Percentiles rank a stretch among this genome's conserved stretches.
Evolutionary conservation across 1,140 invertebrate genomes (phyloP).

Genomic region (Harpegnathos saltator): DNA sequence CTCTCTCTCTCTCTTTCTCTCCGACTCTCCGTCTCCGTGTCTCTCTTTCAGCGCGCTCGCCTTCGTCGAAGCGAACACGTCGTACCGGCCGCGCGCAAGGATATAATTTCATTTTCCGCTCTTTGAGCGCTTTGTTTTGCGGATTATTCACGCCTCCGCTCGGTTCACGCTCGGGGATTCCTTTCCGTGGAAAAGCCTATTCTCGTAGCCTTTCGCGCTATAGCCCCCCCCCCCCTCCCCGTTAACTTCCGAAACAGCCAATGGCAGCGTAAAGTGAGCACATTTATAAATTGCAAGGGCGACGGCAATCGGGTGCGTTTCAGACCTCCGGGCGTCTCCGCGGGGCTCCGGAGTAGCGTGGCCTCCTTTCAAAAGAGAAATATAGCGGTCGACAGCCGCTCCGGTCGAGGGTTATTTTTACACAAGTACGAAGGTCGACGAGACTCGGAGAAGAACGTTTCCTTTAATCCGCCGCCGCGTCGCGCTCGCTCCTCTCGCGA

Average conservation of each 20-base stretch:
- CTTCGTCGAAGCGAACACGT: conserved; percentile 46
- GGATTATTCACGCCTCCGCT: conserved; percentile 55
- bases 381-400: neutral
- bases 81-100: conserved; percentile 51
- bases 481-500: no score
- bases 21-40: conserved; percentile 1
- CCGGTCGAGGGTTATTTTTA: no score
- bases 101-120: conserved; percentile 62
- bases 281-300: conserved; percentile 16
- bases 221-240: no score
- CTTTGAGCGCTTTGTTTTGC: conserved; percentile 62
- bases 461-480: no score
- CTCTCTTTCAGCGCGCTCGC: conserved; percentile 5
- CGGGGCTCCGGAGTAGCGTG: no score
- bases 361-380: neutral
- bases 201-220: conserved; percentile 31
- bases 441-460: neutral
- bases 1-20: conserved; percentile 4
- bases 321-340: neutral
- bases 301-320: neutral
- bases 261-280: neutral
- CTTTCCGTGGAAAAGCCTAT: conserved; percentile 43
- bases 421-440: neutral
- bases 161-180: conserved; percentile 49
- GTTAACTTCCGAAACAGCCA: conserved; percentile 36